Conservation (phyloP, 2,797 vertebrate genomes). For the Petrocephalus schoutedeni region DNA sequence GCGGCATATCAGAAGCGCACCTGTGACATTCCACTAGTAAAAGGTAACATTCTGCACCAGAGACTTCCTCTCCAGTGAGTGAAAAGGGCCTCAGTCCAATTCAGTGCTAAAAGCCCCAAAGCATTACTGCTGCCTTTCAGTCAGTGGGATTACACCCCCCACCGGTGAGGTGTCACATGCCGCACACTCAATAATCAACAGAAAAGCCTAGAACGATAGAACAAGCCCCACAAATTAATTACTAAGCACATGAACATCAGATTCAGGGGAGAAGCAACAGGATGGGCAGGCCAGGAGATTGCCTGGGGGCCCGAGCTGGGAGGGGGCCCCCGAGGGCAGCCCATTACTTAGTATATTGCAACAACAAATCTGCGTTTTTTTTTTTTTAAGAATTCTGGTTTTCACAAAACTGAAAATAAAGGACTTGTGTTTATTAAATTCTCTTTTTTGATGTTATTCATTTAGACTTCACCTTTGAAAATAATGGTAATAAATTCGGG, state of each 20-base stretch:
- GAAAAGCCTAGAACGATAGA: background rate
- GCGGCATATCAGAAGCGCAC: background rate
- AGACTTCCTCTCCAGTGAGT: background rate
- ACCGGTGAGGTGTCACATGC: background rate
- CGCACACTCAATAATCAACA: background rate
- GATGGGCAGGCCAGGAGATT: background rate
- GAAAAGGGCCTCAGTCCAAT: background rate
- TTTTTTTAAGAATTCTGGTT: background rate
- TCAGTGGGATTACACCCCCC: background rate
- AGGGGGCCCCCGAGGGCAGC: background rate
- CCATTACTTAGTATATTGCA: background rate
- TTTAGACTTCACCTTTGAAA: background rate
- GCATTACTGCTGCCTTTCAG: background rate
- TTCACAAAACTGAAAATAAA: background rate
- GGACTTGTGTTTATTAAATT: background rate
- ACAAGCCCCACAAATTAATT: background rate
- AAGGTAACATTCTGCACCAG: background rate
- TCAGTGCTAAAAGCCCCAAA: background rate
- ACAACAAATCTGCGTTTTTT: background rate
- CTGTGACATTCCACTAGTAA: background rate
- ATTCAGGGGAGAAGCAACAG: background rate
- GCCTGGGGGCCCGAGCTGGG: background rate
- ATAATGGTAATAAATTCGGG: background rate
- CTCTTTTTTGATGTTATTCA: background rate
- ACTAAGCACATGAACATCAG: background rate